Base-by-base conservation (phyloP, 2,113 vertebrate species). In the Protobothrops mucrosquamatus region DNA sequence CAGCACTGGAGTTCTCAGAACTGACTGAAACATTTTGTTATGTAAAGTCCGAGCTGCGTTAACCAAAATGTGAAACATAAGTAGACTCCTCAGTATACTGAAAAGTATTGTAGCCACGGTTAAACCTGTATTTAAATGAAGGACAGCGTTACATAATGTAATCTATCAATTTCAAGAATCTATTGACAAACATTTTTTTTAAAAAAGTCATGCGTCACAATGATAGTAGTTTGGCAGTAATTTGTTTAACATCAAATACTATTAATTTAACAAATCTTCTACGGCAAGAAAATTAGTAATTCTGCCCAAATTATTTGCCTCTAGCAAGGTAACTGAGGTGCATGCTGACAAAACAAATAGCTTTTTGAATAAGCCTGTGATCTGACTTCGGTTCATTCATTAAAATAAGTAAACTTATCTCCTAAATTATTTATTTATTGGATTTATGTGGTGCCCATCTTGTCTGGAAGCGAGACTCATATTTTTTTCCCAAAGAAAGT, bases 11-110 rank as follows among this genome's bases (percentile, higher is more conserved):
- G 99, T 98, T 93, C 92, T 97, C 95, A 99, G 96, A 95, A 99
- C 98, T 55, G 98, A 96, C 20, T 96, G 96, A 95, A 99, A 99
- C 99, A 99, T 99, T 94, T 94, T 97, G 97, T 98, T 98, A 97
- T 99, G 99, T 88, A 99, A 97, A 8, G 87, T 94, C 96, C 99
- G 98, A 2, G 98, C 95, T 56, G 97, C 96, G 91, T 94, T 98
- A 92, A 99, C 98, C 46, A 99, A 97, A 93, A 98, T 95, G 0
- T 98, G 95, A 96, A 99, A 99, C 18, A 98, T 88, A 24, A 98
- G 1, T 18, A 99, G 94, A 88, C 97, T 98, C 94, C 99, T 97
- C 20, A 96, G 56, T 74, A 99, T 97, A 90, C 98, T 98, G 59
- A 99, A 99, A 0, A 99, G 1, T 92, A 99, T 95, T 0, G 98